phyloP scores from a whole-genome alignment of 2,113 vertebrate genomes.

The Dasyurus viverrinus region DNA sequence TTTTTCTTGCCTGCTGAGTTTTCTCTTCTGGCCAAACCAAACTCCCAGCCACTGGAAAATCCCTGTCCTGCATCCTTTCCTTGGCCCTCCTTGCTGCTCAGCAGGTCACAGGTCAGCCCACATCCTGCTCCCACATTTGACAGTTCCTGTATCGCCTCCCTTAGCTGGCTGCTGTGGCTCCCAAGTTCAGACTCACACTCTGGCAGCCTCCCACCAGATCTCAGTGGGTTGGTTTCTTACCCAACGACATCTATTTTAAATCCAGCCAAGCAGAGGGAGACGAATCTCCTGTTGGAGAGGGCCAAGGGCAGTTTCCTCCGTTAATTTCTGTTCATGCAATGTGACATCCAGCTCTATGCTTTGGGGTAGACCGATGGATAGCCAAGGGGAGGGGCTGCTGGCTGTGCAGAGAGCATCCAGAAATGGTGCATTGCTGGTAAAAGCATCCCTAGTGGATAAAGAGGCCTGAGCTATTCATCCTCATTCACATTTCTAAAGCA shows the following conservation, averaged over 20 bases:
- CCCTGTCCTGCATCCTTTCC: background rate
- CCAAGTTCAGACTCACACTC: background rate
- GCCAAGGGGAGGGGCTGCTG: background rate
- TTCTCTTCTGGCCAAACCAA: background rate
- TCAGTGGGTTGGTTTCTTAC: slow-evolving; percentile 8
- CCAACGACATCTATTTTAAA: background rate
- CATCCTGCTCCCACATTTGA: background rate
- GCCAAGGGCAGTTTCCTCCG: background rate
- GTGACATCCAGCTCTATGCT: background rate
- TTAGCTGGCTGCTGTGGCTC: background rate
- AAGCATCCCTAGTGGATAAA: background rate
- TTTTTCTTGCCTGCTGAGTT: background rate
- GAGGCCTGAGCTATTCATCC: background rate
- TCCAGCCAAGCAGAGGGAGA: accelerated
- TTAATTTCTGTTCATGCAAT: background rate
- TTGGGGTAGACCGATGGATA: background rate
- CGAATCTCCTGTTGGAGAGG: background rate
- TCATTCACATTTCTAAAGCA: background rate
- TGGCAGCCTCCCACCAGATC: background rate
- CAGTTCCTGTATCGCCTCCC: background rate
- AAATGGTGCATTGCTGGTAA: background rate
- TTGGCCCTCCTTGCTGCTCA: background rate
- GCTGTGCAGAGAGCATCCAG: background rate
- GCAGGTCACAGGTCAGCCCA: background rate
- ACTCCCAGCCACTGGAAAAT: slow-evolving; percentile 18